Evolutionary conservation across 2,113 vertebrate genomes (phyloP), one percentile per base, ranked within the genome.

Genomic region (Aegotheles bennettii): DNA sequence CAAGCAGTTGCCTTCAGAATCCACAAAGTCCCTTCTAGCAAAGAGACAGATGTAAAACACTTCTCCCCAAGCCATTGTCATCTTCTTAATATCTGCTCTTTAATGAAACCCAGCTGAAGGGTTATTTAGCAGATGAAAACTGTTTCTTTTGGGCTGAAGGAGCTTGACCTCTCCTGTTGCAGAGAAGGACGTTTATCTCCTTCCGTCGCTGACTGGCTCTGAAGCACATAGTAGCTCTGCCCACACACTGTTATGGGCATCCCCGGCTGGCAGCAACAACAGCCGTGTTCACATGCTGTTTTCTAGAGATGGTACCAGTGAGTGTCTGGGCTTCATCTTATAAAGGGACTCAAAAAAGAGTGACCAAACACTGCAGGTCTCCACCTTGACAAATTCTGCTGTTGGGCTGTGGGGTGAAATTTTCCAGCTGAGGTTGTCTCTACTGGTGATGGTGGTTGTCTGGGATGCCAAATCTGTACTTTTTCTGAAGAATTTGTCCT

Each of bases 281-380:
- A 5, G 43, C 38, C 11, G 2, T 3, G 4, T 7, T 63, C 36
- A 12, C 9, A 2, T 0, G 0, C 20, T 36, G 12, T 9, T 67
- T 81, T 45, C 47, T 45, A 42, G 56, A 71, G 42, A 10, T 31
- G 24, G 6, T 28, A 47, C 14, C 36, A 29, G 36, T 0, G 4
- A 67, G 23, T 8, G 5, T 12, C 42, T 33, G 33, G 11, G 6
- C 9, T 80, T 29, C 6, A 1, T 26, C 40, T 36, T 36, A 40
- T 65, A 60, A 88, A 90, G 4, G 13, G 4, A 1, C 42, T 50
- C 28, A 35, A 51, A 77, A 73, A 48, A 19, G 21, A 19, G 5
- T 0, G 2, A 31, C 29, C 12, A 69, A 12, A 5, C 15, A 43
- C 9, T 33, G 7, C 24, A 3, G 1, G 6, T 57, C n/a, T 43